These are phyloP conservation scores for Drosophila triauraria DNA, from an alignment of 1,140 invertebrate species.

Conservation along the genomic window DNA sequence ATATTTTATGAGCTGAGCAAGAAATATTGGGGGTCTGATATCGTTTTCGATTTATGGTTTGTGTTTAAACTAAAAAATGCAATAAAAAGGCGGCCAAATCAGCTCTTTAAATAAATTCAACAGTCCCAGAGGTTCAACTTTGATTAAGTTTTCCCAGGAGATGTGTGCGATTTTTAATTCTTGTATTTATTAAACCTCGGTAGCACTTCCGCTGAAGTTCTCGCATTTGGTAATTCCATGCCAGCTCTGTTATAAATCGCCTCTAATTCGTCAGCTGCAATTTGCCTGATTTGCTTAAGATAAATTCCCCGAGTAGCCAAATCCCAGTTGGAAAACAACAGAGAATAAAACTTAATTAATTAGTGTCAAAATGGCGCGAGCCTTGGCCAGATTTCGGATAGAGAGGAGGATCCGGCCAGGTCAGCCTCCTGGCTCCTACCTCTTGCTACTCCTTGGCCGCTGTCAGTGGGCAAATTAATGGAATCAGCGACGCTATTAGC, in stretches of 20 bases:
- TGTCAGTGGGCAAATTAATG: constrained; percentile 83
- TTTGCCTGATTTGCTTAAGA: constrained; percentile 49
- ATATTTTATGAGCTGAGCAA: constrained; percentile 58
- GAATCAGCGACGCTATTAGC: constrained; percentile 81
- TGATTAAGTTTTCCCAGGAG: background rate
- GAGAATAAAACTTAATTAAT: constrained; percentile 76
- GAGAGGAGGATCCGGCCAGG: constrained; percentile 6
- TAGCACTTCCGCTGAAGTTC: background rate
- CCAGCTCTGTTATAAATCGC: constrained; percentile 27
- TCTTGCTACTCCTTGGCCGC: constrained; percentile 31
- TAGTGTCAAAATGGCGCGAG: constrained; percentile 72
- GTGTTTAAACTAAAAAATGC: constrained; percentile 14
- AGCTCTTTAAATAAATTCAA: background rate
- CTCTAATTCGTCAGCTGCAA: constrained; percentile 33
- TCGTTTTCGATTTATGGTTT: constrained; percentile 52
- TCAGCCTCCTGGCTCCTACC: constrained; percentile 13
- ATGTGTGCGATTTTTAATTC: background rate
- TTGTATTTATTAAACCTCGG: background rate
- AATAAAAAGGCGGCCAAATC: background rate
- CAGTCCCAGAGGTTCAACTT: background rate
- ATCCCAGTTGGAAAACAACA: constrained; percentile 21
- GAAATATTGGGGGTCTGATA: constrained; percentile 44
- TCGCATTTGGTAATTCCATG: no score
- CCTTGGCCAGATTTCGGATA: constrained; percentile 14
- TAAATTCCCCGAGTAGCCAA: constrained; percentile 29